These are phyloP conservation scores for Frankliniella intonsa DNA, from an alignment of 2,888 invertebrate species.

Conservation along the genomic window DNA sequence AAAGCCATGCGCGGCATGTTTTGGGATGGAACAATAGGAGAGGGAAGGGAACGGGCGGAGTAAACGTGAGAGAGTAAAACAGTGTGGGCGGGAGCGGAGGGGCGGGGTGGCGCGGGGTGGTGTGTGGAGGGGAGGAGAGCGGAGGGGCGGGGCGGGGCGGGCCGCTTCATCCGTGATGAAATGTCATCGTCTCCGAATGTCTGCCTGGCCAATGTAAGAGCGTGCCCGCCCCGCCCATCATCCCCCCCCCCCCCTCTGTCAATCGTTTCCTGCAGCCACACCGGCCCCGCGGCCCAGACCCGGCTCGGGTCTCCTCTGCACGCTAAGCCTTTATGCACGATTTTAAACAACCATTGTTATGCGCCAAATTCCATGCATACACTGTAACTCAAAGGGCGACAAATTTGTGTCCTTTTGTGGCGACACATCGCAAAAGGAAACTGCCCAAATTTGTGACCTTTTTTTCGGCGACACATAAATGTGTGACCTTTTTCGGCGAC, in stretches of 20 bases:
- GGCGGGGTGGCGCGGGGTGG: not conserved
- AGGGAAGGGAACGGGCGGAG: not conserved
- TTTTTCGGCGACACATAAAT: too few relatives aligned
- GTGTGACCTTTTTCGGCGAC: too few relatives aligned
- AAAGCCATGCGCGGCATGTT: too few relatives aligned
- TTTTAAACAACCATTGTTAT: too few relatives aligned
- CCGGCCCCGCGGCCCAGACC: not conserved
- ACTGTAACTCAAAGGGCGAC: too few relatives aligned
- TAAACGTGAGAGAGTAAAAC: not conserved
- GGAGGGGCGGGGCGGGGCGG: not conserved
- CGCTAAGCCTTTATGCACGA: too few relatives aligned
- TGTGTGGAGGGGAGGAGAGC: not conserved
- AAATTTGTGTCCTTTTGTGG: too few relatives aligned
- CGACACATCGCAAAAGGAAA: too few relatives aligned
- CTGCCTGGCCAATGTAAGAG: not conserved
- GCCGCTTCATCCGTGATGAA: not conserved
- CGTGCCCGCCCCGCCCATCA: not conserved
- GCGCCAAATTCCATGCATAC: too few relatives aligned
- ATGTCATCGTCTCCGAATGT: constrained; percentile 16
- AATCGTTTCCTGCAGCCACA: not conserved
- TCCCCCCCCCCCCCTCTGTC: not conserved
- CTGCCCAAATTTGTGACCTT: too few relatives aligned
- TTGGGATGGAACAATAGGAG: not conserved
- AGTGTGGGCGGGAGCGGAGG: not conserved
- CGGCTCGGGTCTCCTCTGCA: too few relatives aligned